phyloP scores from a whole-genome alignment of 2,113 vertebrate genomes.

The Heterocephalus glaber region DNA sequence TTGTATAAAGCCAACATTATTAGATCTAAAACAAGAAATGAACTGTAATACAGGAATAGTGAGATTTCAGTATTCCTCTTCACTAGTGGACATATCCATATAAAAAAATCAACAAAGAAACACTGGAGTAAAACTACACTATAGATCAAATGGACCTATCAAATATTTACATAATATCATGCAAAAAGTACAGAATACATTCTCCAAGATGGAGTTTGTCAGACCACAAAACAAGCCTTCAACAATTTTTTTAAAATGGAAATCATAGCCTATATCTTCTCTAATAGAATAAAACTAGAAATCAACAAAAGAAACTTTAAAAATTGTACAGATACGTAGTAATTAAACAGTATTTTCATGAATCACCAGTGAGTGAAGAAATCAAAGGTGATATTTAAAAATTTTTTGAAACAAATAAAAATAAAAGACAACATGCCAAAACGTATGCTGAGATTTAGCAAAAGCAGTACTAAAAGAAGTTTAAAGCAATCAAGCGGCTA shows the following conservation, averaged over 20 bases:
- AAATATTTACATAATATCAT: not conserved
- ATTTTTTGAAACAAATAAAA: not conserved
- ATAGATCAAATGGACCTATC: not conserved
- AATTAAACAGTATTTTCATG: not conserved
- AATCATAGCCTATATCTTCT: not conserved
- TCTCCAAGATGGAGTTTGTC: not conserved
- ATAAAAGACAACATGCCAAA: not conserved
- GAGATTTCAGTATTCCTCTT: not conserved
- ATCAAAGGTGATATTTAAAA: not conserved
- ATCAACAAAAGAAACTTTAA: not conserved
- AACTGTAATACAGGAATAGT: not conserved
- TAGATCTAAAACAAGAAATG: not conserved
- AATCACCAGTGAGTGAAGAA: not conserved
- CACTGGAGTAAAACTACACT: not conserved
- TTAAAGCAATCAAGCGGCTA: not conserved
- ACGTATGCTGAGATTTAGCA: not conserved
- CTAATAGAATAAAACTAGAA: not conserved
- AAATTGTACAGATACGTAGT: not conserved
- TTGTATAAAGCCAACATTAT: not conserved
- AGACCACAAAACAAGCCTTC: not conserved
- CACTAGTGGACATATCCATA: not conserved
- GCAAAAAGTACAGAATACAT: not conserved
- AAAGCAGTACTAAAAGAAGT: not conserved
- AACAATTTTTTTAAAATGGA: not conserved
- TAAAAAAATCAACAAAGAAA: not conserved